Evolutionary conservation across 2,113 vertebrate species (phyloP).

Genomic region (Coracopsis vasa): DNA sequence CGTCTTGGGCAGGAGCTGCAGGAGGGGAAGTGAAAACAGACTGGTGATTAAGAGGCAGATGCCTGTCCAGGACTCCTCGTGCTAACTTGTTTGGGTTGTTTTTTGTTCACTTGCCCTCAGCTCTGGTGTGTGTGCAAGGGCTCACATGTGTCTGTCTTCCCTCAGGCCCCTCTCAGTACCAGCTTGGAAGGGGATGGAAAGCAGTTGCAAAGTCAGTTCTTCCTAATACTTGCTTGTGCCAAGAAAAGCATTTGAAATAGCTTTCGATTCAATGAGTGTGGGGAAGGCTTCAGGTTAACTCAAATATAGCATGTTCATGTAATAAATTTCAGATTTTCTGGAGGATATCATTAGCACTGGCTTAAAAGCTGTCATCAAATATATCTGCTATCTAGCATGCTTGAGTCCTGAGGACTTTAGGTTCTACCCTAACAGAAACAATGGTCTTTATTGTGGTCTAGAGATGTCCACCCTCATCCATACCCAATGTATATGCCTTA

Average conservation of each 20-base stretch:
- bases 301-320: not conserved
- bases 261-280: not conserved
- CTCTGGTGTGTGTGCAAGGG: fast-evolving
- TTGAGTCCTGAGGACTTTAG: not conserved
- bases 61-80: not conserved
- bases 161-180: not conserved
- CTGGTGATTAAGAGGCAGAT: not conserved
- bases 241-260: not conserved
- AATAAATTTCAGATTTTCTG: not conserved
- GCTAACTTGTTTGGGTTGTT: not conserved
- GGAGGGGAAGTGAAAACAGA: conserved; percentile 38
- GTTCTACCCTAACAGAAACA: not conserved
- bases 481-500: not conserved
- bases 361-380: not conserved
- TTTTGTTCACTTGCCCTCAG: not conserved
- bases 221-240: not conserved
- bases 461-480: not conserved
- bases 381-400: not conserved
- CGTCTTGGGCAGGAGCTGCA: fast-evolving
- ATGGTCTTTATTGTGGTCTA: not conserved
- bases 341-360: not conserved
- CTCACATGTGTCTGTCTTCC: fast-evolving
- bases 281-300: not conserved
- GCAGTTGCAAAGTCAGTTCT: not conserved
- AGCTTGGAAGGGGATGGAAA: not conserved